Base-by-base conservation (phyloP, 2,888 invertebrate genomes). In the Leptarthrus brevirostris region DNA sequence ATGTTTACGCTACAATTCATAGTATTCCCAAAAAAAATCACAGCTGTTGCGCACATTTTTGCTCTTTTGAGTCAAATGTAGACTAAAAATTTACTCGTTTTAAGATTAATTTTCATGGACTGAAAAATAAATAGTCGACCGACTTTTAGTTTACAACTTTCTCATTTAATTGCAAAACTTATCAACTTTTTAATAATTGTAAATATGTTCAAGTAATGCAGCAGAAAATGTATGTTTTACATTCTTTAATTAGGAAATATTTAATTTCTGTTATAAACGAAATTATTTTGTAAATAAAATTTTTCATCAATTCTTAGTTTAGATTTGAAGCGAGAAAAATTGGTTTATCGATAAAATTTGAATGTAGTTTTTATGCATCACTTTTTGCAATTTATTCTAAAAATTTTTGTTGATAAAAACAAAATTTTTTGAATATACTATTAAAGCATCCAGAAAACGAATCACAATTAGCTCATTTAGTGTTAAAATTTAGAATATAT, bases 311-410 rank as follows among this genome's bases (percentile, higher is more conserved):
- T 16, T 30, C 56, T 56, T 30, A 56, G 30, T 56, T 56, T 3
- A 30, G 16, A 30, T 26, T 56, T n/a, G n/a, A n/a, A n/a, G n/a
- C n/a, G n/a, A n/a, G n/a, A n/a, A n/a, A 8, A 24, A 47, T 47
- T 66, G 44, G 44, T 66, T 66, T 66, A 24, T 26, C 18, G 20
- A 64, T 14, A 66, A 47, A 24, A 26, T 47, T 66, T 47, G 47
- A 66, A 47, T 24, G 64, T 66, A 66, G 64, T 10, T 61, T 20
- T 22, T 61, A n/a, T 66, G 64, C 64, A 66, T 66, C 64, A 66
- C 22, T 47, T 66, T 66, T 66, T 66, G 44, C 24, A 30, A 69
- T 52, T 52, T 22, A 3, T 47, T n/a, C 16, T 47, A n/a, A n/a
- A 66, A 66, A 16, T 47, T 18, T 52, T 52, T 52, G n/a, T 69